phyloP scores from a whole-genome alignment of 35 echinoderm and acorn worm species.

The Lytechinus pictus region DNA sequence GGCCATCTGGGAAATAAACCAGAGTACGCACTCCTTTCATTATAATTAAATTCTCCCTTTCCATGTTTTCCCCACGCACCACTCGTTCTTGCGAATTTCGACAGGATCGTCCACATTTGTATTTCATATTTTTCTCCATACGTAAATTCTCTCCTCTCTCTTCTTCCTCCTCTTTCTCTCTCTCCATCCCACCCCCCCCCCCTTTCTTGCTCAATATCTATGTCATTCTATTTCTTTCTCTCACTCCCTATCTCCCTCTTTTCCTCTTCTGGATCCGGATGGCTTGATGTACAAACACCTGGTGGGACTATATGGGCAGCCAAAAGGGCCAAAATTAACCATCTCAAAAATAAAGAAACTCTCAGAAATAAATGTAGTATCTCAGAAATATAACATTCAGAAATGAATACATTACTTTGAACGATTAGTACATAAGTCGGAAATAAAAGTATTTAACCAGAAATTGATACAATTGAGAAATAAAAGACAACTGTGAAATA shows the following conservation, averaged over 20 bases:
- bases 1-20: neutral
- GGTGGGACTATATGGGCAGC: too few species aligned
- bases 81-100: conserved; percentile 1
- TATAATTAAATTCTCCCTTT: neutral
- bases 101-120: neutral
- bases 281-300: too few species aligned
- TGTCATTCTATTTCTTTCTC: neutral
- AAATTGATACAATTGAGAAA: too few species aligned
- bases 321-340: too few species aligned
- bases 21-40: conserved; percentile 9
- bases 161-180: neutral
- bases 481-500: too few species aligned
- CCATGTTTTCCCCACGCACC: neutral
- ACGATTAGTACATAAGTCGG: too few species aligned
- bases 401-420: too few species aligned
- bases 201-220: neutral
- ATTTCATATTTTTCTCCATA: neutral
- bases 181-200: neutral
- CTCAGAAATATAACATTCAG: too few species aligned
- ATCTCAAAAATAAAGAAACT: too few species aligned
- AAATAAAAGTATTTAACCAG: too few species aligned
- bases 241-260: neutral
- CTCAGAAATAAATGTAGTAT: too few species aligned
- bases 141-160: too few species aligned
- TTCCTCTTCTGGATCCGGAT: neutral